Percentiles rank a stretch among this genome's conserved stretches.
Evolutionary conservation across 2,113 vertebrate species (phyloP).

Genomic region (Ceyx cyanopectus): DNA sequence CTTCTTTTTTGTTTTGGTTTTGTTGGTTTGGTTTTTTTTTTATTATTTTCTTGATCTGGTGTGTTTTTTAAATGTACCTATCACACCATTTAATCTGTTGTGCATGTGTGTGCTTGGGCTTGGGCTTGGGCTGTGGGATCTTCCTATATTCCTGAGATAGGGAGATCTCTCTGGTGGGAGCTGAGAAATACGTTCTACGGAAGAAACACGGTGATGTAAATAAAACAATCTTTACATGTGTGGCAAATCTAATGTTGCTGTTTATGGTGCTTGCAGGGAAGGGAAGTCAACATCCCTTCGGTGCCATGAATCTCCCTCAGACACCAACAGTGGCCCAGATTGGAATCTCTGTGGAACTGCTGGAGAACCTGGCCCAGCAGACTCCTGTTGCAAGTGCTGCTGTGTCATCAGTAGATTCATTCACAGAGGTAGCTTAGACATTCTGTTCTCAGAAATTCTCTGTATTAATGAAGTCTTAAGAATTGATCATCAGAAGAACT

Average conservation of each 20-base stretch:
- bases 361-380: slow-evolving; percentile 92
- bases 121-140: not conserved
- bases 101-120: not conserved
- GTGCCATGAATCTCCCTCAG: slow-evolving; percentile 82
- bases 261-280: slow-evolving; percentile 79
- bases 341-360: slow-evolving; percentile 92
- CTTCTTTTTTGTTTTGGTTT: not conserved
- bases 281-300: slow-evolving; percentile 91
- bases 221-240: not conserved
- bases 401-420: slow-evolving; percentile 90
- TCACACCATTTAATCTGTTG: not conserved
- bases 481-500: not conserved
- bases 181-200: not conserved
- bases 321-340: slow-evolving; percentile 90
- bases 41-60: not conserved
- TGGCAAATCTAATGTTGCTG: not conserved
- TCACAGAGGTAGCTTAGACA: slow-evolving; percentile 82
- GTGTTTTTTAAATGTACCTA: not conserved
- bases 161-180: not conserved
- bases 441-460: not conserved
- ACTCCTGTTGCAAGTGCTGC: slow-evolving; percentile 89
- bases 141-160: not conserved
- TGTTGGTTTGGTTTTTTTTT: not conserved
- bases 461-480: not conserved
- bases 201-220: not conserved